Evolutionary conservation across 2,113 vertebrate species (phyloP), one percentile per base, ranked within the genome.

Genomic region (Noturus placidus): DNA sequence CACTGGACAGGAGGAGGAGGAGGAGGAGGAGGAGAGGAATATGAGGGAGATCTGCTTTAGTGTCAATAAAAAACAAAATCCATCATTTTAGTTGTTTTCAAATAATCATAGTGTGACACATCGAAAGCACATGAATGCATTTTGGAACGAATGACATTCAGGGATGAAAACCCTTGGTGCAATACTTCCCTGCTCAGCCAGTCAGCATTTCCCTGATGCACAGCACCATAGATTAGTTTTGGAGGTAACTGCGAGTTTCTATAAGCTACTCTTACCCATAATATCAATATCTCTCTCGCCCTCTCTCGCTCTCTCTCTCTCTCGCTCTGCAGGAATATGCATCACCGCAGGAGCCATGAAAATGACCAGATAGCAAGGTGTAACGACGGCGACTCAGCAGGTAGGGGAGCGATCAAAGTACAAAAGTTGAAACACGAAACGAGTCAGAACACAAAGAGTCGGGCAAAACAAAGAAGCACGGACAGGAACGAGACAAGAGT

Each of bases 1-100:
- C 84, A 30, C 57, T 46, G 38, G 70, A 83, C 57, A 52, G 42
- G 83, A 69, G 10, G 65, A 35, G 11, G 65, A 22, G 50, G 17
- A n/a, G 30, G 35, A 83, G 33, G 35, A 65, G 19, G 6, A 67
- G 3, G 80, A 79, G 56, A 61, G 35, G 69, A 77, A 87, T 82
- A 46, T 38, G 76, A 80, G 30, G 61, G 22, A 84, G 57, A 38
- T 42, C 27, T 52, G 52, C 69, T 89, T 85, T 78, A 84, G 57
- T 54, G 25, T 63, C 19, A 17, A 42, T 52, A 14, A 79, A 86
- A 86, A 7, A 0, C 6, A 46, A 10, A 9, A 59, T 4, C 33
- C 79, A 38, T 15, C 33, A 3, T 81, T 59, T 59, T 57, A 30
- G 78, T 14, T 38, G 20, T 14, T 38, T 61, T 38, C 20, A 14